Base-by-base conservation (phyloP, 2,888 invertebrate genomes). In the Leptodirus hochenwartii region DNA sequence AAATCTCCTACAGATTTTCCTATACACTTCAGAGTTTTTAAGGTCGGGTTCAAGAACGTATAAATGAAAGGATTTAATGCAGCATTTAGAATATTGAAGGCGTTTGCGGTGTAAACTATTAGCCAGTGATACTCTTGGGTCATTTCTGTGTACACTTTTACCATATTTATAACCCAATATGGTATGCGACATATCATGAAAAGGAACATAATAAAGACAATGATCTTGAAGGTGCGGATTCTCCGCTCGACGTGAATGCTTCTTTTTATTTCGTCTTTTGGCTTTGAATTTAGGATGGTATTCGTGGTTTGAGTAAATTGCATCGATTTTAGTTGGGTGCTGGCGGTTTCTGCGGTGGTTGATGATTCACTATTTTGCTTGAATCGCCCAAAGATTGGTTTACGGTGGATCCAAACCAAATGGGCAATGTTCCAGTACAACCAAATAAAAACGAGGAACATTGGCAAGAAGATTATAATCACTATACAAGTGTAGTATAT, bases 11-110 rank as follows among this genome's bases (percentile, higher is more conserved):
- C 13, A 2, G 33, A 28, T 8, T 36, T 40, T 15, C 35, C 30
- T 5, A 45, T 27, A 34, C 41, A 44, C 14, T 41, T 39, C 22
- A 42, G 36, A 10, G 43, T 40, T 10, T 40, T 38, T 14, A 64
- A 44, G 3, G 65, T 61, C 41, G 64, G 61, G 17, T 63, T 59
- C 5, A 69, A 47, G 39, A 68, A 69, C 2, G 67, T 62, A 39
- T 69, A 70, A 15, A 69, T 47, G 27, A 69, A 54, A 1, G 69
- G 69, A 53, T 70, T 66, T 14, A 68, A 34, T 1, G 59, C 59
- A 25, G 64, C 63, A 39, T 62, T 67, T 4, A 61, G 32, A 22
- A 66, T 43, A 4, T 62, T 61, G n/a, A 70, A 41, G 4, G 59
- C 44, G 6, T 61, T 59, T 4, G 68, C 56, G n/a, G 47, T 37